Evolutionary conservation across 2,888 invertebrate species (phyloP), one percentile per base, ranked within the genome.

Genomic region (Alentia gelatinosa): DNA sequence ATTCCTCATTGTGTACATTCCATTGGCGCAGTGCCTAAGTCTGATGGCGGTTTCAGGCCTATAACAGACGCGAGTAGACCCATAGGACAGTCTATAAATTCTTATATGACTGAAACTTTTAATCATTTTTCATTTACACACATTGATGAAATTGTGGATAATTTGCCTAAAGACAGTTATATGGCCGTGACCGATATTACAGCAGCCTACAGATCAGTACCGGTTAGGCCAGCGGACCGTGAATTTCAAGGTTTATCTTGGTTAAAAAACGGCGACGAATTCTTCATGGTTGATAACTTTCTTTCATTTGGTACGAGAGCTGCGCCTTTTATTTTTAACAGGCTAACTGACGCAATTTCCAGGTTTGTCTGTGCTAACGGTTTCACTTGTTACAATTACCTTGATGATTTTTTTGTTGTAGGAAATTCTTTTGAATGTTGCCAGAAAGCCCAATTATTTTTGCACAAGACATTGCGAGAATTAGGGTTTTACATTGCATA

Each of bases 401-500:
- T 63, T 9, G 63, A 63, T 63, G 63, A 63, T n/a, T n/a, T 63
- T 15, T 5, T 63, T 15, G 63, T 63, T n/a, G 5, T n/a, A 15
- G 63, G 63, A 9, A n/a, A 63, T n/a, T 5, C 12, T n/a, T 63
- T 23, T n/a, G 15, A 63, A 23, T 9, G 4, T n/a, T 63, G 63
- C 63, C 12, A 63, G n/a, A 12, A n/a, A 63, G 63, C 63, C 5
- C 63, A 63, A n/a, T n/a, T 90, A 91, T 90, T 39, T 19, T 56
- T 35, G 23, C 91, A 33, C 26, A 9, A 9, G 90, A 15, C 15
- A 4, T 5, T 83, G 12, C n/a, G 39, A 4, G n/a, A 40, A 19
- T 23, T 74, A 79, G 90, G 30, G 90, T 91, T 92, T 90, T 91
- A 63, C n/a, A n/a, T n/a, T n/a, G n/a, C n/a, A n/a, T n/a, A n/a